Base-by-base conservation (phyloP, 2,797 vertebrate species). In the Salmo trutta region DNA sequence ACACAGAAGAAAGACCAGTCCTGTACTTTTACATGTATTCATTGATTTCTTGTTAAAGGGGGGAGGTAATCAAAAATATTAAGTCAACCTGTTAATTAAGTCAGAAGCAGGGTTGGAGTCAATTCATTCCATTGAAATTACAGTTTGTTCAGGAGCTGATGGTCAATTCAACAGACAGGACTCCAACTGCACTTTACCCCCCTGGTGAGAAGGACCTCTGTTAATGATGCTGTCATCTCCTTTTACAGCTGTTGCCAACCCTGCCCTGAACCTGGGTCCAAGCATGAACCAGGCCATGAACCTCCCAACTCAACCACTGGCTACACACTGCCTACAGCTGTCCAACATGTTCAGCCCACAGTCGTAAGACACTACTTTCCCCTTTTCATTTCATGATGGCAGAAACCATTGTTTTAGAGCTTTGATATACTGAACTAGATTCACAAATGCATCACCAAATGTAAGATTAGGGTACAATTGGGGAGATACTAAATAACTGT, bases 301-400 rank as follows among this genome's bases (percentile, higher is more conserved):
- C 83, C 93, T 96, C 41, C 96, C 97, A 75, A 96, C 96, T 68
- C 98, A 94, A 79, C 98, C 98, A 0, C 93, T 99, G 92, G 96
- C 97, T 83, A 99, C 98, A 80, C 98, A 99, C 83, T 99, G 98
- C 93, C 97, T 99, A 82, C 98, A 99, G 92, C 94, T 99, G 54
- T 99, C 98, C 89, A 99, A 99, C 89, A 96, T 99, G 94, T 99
- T 99, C 92, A 99, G 98, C 86, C 98, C 98, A 88, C 98, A 99
- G 84, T 93, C 95, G 98, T 99, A 93, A 97, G 97, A 90, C 52
- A 12, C 66, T 15, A 47, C 1, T 4, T 14, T 70, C 6, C 7
- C 33, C 15, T 41, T 62, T 41, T 31, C 6, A 54, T 36, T 62
- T 41, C 6, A n/a, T 19, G 7, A 19, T 67, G 27, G 17, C 17